Evolutionary conservation across 1,140 invertebrate genomes (phyloP).

Genomic region (Sitophilus oryzae): DNA sequence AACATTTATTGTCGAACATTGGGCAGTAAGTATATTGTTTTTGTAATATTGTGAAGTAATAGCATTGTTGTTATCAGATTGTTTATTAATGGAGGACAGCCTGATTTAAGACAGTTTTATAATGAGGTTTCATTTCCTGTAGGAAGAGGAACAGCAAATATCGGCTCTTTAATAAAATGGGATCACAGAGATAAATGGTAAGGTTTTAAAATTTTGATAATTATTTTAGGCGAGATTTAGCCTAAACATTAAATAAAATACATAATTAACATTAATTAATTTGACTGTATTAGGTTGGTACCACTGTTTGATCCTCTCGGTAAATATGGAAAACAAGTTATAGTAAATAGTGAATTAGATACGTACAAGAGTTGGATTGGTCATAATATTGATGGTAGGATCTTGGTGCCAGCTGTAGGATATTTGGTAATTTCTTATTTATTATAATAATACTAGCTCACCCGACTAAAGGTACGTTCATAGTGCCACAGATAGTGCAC

Average conservation of each 20-base stretch:
- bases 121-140: conserved; percentile 74
- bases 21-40: conserved; percentile 58
- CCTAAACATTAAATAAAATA: neutral
- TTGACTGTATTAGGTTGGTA: conserved; percentile 44
- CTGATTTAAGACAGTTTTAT: conserved; percentile 68
- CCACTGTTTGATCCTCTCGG: conserved; percentile 35
- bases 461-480: too few relatives aligned
- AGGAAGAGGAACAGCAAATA: conserved; percentile 76
- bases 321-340: conserved; percentile 14
- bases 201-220: conserved; percentile 49
- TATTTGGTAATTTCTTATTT: too few relatives aligned
- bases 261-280: neutral
- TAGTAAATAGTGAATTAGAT: conserved; percentile 2
- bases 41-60: neutral
- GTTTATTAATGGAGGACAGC: conserved; percentile 71
- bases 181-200: conserved; percentile 78
- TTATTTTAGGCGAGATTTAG: neutral
- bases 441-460: too few relatives aligned
- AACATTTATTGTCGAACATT: conserved; percentile 61
- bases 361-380: conserved; percentile 59
- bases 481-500: too few relatives aligned
- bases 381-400: conserved; percentile 89
- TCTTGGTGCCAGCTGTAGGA: conserved; percentile 92
- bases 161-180: conserved; percentile 80
- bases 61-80: too few relatives aligned